Evolutionary conservation across 2,113 vertebrate species (phyloP).

Genomic region (Ursus arctos): DNA sequence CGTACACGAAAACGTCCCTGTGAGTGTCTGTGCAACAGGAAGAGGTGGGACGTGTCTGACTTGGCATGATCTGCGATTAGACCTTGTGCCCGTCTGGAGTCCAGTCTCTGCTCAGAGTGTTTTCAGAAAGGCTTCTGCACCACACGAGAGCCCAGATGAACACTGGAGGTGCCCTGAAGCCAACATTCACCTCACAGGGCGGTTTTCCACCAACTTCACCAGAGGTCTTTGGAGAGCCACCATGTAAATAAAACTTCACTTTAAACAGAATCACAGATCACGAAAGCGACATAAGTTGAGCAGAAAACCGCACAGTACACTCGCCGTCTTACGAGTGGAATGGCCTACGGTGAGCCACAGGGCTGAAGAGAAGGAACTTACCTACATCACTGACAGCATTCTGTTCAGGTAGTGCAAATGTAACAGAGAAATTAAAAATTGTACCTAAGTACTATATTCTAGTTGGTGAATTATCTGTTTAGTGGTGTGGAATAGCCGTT

Average conservation of each 20-base stretch:
- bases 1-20: no score
- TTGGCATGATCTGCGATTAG: not conserved
- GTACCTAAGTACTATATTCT: fast-evolving
- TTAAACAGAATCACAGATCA: not conserved
- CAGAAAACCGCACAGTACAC: fast-evolving
- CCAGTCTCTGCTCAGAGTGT: not conserved
- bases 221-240: not conserved
- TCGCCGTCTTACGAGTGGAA: fast-evolving
- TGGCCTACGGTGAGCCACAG: fast-evolving
- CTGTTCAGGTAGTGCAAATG: not conserved
- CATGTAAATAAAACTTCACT: not conserved
- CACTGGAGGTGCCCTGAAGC: fast-evolving
- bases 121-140: not conserved
- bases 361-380: fast-evolving
- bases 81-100: not conserved
- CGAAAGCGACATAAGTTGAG: not conserved
- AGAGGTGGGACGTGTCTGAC: not conserved
- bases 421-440: no score
- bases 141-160: fast-evolving
- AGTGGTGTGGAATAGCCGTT: no score
- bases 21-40: fast-evolving
- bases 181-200: no score
- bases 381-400: no score
- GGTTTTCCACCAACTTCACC: not conserved
- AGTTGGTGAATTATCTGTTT: fast-evolving